Conservation (phyloP, 1,140 invertebrate species). For the Neodiprion virginianus region DNA sequence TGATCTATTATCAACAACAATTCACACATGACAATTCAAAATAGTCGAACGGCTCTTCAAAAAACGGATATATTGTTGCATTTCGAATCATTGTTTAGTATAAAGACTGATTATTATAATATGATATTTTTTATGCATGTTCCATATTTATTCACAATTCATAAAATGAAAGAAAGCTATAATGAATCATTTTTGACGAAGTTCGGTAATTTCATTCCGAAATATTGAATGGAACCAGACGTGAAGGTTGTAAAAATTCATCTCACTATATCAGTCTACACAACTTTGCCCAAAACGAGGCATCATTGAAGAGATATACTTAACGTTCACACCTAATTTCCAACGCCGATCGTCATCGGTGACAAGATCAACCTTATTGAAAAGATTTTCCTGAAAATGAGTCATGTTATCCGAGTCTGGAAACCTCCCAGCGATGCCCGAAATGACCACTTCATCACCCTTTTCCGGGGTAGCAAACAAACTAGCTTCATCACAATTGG, state of each 20-base stretch:
- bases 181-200: no score
- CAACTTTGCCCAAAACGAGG: background rate
- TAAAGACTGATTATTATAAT: background rate
- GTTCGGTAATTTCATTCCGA: background rate
- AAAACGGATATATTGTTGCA: background rate
- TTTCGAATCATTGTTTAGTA: background rate
- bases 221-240: conserved; percentile 6
- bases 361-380: conserved; percentile 80
- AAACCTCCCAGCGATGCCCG: conserved; percentile 83
- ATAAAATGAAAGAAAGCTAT: no score
- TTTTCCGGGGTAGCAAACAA: conserved; percentile 38
- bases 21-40: background rate
- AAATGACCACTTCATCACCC: conserved; percentile 84
- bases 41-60: background rate
- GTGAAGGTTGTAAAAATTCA: conserved; percentile 11
- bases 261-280: conserved; percentile 1
- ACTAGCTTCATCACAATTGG: background rate
- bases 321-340: conserved; percentile 65
- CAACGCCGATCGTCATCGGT: conserved; percentile 80
- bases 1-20: conserved; percentile 54
- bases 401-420: conserved; percentile 83
- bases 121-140: conserved; percentile 1
- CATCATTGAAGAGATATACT: background rate
- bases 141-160: no score
- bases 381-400: conserved; percentile 81